These are phyloP conservation scores for Gadus chalcogrammus DNA, from an alignment of 2,113 vertebrate species.

Conservation along the genomic window DNA sequence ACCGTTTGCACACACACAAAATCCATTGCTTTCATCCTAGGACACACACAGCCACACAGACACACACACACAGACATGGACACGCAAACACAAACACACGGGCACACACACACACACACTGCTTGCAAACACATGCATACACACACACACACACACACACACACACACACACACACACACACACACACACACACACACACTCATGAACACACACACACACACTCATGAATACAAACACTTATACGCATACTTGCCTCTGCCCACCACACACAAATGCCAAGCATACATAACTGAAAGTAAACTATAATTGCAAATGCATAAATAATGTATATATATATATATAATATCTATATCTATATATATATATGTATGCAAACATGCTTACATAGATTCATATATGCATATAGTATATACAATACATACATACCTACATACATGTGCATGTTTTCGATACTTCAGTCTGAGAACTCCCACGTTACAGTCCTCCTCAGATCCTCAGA, in stretches of 20 bases:
- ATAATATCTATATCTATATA: background rate
- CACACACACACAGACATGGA: background rate
- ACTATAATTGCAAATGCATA: background rate
- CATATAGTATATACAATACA: no score
- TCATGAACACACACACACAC: background rate
- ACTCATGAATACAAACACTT: background rate
- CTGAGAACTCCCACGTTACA: no score
- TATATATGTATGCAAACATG: background rate
- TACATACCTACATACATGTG: no score
- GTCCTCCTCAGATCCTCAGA: no score
- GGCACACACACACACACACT: background rate
- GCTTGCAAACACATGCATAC: background rate
- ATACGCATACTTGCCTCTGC: background rate
- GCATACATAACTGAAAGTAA: no score
- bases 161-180: background rate
- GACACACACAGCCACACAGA: constrained; percentile 8
- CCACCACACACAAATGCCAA: background rate
- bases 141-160: background rate
- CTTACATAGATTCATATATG: no score
- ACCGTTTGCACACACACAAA: constrained; percentile 24
- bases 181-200: background rate
- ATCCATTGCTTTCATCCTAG: background rate
- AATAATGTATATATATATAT: background rate
- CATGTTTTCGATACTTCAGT: no score
- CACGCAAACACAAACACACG: background rate